These are phyloP conservation scores for Azemiops feae DNA, from an alignment of 2,113 vertebrate species.

Conservation along the genomic window DNA sequence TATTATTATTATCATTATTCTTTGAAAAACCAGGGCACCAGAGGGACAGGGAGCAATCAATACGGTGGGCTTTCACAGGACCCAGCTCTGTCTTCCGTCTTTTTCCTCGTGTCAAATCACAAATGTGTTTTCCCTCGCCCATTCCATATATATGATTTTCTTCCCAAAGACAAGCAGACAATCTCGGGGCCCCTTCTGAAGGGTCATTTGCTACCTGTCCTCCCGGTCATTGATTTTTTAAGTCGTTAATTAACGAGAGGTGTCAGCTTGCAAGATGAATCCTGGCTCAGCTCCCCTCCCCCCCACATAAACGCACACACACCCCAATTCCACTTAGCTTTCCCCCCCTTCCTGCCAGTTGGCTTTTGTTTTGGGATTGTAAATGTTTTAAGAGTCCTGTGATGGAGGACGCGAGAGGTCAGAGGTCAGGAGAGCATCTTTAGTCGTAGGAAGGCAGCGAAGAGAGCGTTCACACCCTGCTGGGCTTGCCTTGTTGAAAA, in stretches of 20 bases:
- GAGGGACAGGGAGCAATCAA: background rate
- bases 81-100: conserved; percentile 25
- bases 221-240: conserved; percentile 79
- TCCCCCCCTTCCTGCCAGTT: conserved; percentile 44
- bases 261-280: conserved; percentile 30
- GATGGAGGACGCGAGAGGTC: background rate
- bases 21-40: background rate
- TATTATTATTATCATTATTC: background rate
- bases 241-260: conserved; percentile 73
- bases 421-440: background rate
- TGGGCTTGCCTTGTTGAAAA: background rate
- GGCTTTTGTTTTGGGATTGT: conserved; percentile 38
- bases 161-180: conserved; percentile 23
- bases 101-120: conserved; percentile 49
- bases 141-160: conserved; percentile 9
- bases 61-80: background rate
- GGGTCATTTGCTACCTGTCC: conserved; percentile 76
- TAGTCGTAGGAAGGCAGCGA: background rate
- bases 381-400: background rate
- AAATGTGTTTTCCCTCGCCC: conserved; percentile 33
- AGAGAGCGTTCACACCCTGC: background rate
- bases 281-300: conserved; percentile 49
- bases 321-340: background rate
- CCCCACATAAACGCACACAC: no score
- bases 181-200: background rate